Evolutionary conservation across 2,888 invertebrate genomes (phyloP), one percentile per base, ranked within the genome.

Genomic region (Didymodactylos carnosus): DNA sequence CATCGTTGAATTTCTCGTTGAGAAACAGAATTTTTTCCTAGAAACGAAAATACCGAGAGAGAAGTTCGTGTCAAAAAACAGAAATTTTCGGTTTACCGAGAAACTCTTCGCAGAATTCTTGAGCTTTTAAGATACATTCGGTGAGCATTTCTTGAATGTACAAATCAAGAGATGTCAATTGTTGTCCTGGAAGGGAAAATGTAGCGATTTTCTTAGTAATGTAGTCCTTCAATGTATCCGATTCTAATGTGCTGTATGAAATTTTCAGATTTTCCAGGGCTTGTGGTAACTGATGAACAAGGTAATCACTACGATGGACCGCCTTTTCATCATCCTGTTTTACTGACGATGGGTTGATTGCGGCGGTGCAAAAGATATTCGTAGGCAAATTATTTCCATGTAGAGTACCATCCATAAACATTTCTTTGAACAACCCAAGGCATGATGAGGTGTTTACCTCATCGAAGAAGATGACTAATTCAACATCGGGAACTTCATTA

Each of bases 291-390:
- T 49, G n/a, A 49, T 49, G 49, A 23, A 49, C 49, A n/a, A 49
- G 25, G 25, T 49, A 49, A 49, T 49, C 49, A 25, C 10, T 23
- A 25, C 49, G 49, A 49, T 49, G 49, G 23, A 49, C 10, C 10
- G 11, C 4, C 3, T 49, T n/a, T n/a, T 23, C 25, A 23, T 49
- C 23, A 49, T 49, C 23, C 10, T 23, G 25, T 25, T 23, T 49
- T 3, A 0, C 10, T 46, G n/a, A 49, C 19, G 39, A 23, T 16
- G 73, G 73, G 35, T 70, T 73, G 27, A 73, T 69, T 8, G 73
- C 73, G 7, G 73, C 73, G 14, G 73, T 70, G 11, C 70, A 49
- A 41, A 73, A 73, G n/a, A 49, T 49, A 49, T 49, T 49, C 6
- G 23, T 49, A 23, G 49, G 49, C 23, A 49, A 10, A 49, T 1